Percentiles rank a stretch among this genome's conserved stretches.
Evolutionary conservation across 2,888 invertebrate genomes (phyloP).

Genomic region (Meteorus cinctellus): DNA sequence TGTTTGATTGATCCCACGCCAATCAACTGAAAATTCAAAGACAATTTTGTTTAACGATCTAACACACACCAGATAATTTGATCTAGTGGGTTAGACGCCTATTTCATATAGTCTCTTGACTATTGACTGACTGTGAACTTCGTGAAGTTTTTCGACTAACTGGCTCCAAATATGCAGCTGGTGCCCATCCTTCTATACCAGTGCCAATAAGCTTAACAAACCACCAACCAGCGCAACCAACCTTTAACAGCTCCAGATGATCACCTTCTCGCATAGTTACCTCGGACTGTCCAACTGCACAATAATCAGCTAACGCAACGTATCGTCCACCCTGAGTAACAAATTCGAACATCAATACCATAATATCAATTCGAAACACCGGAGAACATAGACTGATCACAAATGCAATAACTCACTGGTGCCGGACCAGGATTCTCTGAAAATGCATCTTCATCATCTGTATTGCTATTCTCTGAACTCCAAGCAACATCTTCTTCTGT

Average conservation of each 20-base stretch:
- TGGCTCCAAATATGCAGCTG: conserved; percentile 91
- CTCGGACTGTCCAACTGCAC: conserved; percentile 92
- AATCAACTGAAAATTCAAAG: conserved; percentile 23
- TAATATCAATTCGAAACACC: conserved; percentile 29
- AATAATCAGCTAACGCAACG: conserved; percentile 93
- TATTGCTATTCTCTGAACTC: conserved; percentile 94
- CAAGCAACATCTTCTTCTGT: conserved; percentile 87
- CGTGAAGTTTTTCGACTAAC: conserved; percentile 84
- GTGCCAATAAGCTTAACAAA: conserved; percentile 88
- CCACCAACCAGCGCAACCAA: conserved; percentile 98
- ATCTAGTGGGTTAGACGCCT: conserved; percentile 71
- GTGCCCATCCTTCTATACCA: conserved; percentile 93
- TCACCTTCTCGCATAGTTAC: conserved; percentile 94
- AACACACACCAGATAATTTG: conserved; percentile 34
- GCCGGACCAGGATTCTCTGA: conserved; percentile 77
- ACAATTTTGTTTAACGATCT: conserved; percentile 30
- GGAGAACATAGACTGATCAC: not conserved
- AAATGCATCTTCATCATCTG: conserved; percentile 87
- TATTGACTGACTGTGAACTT: conserved; percentile 77
- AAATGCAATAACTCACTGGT: conserved; percentile 71
- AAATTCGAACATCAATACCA: not conserved
- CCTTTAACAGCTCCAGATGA: conserved; percentile 90
- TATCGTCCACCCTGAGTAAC: conserved; percentile 83
- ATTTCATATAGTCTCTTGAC: conserved; percentile 72
- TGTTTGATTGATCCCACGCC: conserved; percentile 27